Evolutionary conservation across 2,888 invertebrate species (phyloP), one percentile per base, ranked within the genome.

Genomic region (Meloe dianella): DNA sequence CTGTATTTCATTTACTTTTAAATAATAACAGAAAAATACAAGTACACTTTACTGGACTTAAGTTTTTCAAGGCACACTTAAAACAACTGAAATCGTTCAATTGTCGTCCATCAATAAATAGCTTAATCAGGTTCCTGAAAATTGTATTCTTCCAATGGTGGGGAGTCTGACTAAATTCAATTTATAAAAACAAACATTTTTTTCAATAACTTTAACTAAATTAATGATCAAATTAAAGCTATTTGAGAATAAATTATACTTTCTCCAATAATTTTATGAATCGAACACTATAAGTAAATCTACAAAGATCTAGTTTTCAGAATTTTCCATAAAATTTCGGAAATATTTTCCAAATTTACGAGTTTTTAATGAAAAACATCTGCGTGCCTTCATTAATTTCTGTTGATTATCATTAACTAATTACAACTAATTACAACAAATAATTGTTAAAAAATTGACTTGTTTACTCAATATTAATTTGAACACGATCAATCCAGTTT

Each of bases 1-100:
- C 74, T 79, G 77, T 82, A 82, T 79, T 81, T 79, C 82, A 82
- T 79, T 79, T 32, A 64, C 58, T 60, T 63, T 24, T 60, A 17
- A 41, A 17, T 17, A 41, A 41, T 9, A 35, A 12, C 1, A 35
- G 41, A 7, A n/a, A 17, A 41, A 41, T 5, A 17, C 2, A 12
- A 7, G 17, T 7, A 41, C 41, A 14, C 10, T 2, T 35, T 35
- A 32, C 7, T 32, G 7, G 32, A 27, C 4, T 27, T 4, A 35
- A 35, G 12, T 2, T n/a, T 38, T 61, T 65, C 35, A 22, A 54
- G n/a, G n/a, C 22, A 24, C 22, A 51, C 51, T 51, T 51, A 8
- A 12, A 24, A 22, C 24, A 51, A 51, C 51, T 51, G 22, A 24
- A 51, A 51, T 24, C 12, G 10, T 10, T 22, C 51, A 10, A 47